Conservation (phyloP, 1,140 invertebrate species). For the Drosophila trapezifrons region DNA sequence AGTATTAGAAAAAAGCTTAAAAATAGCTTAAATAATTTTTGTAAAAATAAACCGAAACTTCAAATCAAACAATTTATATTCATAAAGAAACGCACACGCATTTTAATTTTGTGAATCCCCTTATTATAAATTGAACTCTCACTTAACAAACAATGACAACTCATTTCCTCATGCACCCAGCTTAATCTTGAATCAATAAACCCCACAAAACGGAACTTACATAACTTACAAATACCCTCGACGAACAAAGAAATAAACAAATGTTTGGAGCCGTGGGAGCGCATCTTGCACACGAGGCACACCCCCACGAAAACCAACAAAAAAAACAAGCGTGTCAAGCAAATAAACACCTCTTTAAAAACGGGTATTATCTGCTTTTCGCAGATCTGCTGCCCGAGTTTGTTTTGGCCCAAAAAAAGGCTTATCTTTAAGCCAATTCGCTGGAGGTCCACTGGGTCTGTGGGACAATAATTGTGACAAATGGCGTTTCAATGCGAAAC, state of each 20-base stretch:
- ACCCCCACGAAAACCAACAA: conserved; percentile 3
- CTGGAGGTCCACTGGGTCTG: neutral
- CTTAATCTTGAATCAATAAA: conserved; percentile 14
- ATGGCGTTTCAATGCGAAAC: neutral
- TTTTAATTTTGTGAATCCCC: neutral
- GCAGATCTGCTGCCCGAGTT: conserved; percentile 7
- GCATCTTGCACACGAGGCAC: conserved; percentile 1
- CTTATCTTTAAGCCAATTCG: conserved; percentile 22
- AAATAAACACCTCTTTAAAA: conserved; percentile 22
- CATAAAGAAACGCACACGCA: no score
- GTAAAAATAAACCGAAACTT: no score
- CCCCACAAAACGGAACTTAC: conserved; percentile 27
- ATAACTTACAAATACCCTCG: conserved; percentile 12
- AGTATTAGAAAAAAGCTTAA: no score
- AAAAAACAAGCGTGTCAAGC: conserved; percentile 3
- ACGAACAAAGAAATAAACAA: conserved; percentile 22
- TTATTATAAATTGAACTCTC: neutral
- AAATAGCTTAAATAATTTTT: no score
- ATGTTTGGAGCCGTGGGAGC: conserved; percentile 42
- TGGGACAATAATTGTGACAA: neutral
- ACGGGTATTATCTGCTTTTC: conserved; percentile 11
- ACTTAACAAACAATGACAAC: neutral
- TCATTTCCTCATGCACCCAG: conserved; percentile 1
- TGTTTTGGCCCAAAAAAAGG: conserved; percentile 12
- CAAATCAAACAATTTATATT: no score